These are phyloP conservation scores for Leucophenga varia DNA, from an alignment of 1,140 invertebrate species.

Conservation along the genomic window DNA sequence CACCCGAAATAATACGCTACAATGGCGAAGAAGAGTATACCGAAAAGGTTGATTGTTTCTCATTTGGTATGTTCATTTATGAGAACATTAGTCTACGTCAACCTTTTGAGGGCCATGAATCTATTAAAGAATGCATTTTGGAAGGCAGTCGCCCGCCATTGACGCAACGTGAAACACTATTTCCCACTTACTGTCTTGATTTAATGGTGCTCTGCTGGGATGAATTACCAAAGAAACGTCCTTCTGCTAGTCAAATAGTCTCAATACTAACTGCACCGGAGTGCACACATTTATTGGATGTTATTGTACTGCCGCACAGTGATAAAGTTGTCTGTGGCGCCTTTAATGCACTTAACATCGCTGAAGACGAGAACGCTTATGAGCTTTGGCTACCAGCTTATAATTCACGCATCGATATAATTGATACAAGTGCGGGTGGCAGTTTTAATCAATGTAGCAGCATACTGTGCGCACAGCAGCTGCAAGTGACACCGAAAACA, in stretches of 20 bases:
- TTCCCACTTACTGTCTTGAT: constrained; percentile 90
- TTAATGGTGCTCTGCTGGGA: constrained; percentile 96
- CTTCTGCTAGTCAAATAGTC: constrained; percentile 91
- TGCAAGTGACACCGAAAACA: constrained; percentile 31
- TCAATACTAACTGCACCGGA: constrained; percentile 89
- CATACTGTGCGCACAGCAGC: constrained; percentile 38
- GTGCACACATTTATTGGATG: constrained; percentile 85
- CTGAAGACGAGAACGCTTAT: constrained; percentile 55
- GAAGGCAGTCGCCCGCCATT: constrained; percentile 90
- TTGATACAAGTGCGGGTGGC: constrained; percentile 62
- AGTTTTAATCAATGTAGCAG: constrained; percentile 40
- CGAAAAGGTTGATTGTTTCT: constrained; percentile 97
- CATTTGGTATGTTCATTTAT: constrained; percentile 99
- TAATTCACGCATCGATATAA: constrained; percentile 70
- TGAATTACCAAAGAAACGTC: constrained; percentile 78
- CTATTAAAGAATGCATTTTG: constrained; percentile 93
- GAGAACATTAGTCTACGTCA: constrained; percentile 91
- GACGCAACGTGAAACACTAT: constrained; percentile 77
- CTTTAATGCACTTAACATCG: constrained; percentile 18
- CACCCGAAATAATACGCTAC: constrained; percentile 96
- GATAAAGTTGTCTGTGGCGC: constrained; percentile 60
- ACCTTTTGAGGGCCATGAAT: constrained; percentile 93
- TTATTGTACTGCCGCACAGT: constrained; percentile 67
- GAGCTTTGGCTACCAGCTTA: constrained; percentile 73
- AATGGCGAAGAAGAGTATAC: constrained; percentile 99